Percentiles rank a stretch among this genome's conserved stretches.
These are phyloP conservation scores for Gymnorhina tibicen DNA, from an alignment of 2,113 vertebrate genomes.

Conservation along the genomic window DNA sequence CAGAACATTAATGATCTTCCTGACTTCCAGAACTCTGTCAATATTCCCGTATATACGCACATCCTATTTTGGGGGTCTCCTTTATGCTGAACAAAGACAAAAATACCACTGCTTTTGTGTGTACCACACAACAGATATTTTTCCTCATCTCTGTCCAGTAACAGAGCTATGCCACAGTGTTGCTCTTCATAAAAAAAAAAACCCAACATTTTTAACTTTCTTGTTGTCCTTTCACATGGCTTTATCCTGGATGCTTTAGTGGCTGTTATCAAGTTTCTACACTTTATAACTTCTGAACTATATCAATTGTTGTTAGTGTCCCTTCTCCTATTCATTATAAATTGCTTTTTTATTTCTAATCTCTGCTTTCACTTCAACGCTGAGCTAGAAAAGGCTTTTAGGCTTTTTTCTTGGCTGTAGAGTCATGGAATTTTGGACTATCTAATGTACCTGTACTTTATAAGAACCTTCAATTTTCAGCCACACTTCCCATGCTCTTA, in stretches of 20 bases:
- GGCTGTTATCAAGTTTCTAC: constrained; percentile 9
- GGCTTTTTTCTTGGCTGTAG: constrained; percentile 8
- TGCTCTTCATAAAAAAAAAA: neutral
- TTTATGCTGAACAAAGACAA: neutral
- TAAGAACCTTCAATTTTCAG: constrained; percentile 32
- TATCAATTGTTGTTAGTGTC: constrained; percentile 2
- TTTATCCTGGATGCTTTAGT: constrained; percentile 21
- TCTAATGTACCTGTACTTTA: neutral
- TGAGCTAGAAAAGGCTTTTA: constrained; percentile 33
- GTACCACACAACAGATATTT: neutral
- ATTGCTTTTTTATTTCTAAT: constrained; percentile 54
- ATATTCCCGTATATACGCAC: neutral
- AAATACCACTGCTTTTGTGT: neutral
- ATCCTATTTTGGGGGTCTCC: neutral
- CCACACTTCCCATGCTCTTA: neutral
- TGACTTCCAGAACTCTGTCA: neutral
- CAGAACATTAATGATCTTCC: neutral
- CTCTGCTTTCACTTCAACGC: neutral
- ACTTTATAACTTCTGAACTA: constrained; percentile 37
- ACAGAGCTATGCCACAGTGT: neutral
- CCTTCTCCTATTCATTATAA: constrained; percentile 26
- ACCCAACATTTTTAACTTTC: neutral
- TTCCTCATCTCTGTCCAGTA: neutral
- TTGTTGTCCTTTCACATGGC: neutral
- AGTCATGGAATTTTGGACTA: constrained; percentile 27